These are phyloP conservation scores for Axis porcinus DNA, from an alignment of 2,113 vertebrate species.

Conservation along the genomic window DNA sequence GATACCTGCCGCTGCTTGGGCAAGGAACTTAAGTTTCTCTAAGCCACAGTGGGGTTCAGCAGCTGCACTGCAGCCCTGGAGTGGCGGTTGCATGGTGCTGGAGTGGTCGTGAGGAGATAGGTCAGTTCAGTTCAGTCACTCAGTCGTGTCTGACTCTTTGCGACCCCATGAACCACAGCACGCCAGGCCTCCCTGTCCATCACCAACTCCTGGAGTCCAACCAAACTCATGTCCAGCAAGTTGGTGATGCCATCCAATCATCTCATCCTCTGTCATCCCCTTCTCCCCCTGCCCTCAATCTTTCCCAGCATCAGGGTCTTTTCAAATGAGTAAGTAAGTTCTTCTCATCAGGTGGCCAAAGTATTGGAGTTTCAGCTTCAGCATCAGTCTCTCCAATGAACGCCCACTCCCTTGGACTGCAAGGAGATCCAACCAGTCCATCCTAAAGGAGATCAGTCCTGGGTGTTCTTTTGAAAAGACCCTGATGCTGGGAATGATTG, in stretches of 20 bases:
- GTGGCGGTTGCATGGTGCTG: rapidly evolving
- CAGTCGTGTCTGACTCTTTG: too few relatives aligned
- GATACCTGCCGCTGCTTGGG: neutral
- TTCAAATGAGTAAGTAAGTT: too few relatives aligned
- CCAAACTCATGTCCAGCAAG: too few relatives aligned
- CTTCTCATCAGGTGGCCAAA: neutral
- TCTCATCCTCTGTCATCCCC: too few relatives aligned
- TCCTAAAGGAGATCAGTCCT: neutral
- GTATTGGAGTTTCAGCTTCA: neutral
- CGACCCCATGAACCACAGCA: too few relatives aligned
- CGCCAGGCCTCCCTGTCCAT: too few relatives aligned
- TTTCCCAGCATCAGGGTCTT: too few relatives aligned
- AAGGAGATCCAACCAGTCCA: neutral
- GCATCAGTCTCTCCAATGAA: neutral
- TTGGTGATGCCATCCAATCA: too few relatives aligned
- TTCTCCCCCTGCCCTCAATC: too few relatives aligned
- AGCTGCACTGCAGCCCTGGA: neutral
- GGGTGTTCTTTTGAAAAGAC: neutral
- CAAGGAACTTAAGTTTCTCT: neutral
- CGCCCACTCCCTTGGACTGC: neutral
- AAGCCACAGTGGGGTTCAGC: neutral
- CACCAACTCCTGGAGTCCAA: too few relatives aligned
- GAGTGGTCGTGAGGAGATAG: neutral
- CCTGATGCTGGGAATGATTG: neutral
- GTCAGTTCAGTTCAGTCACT: too few relatives aligned